phyloP scores from a whole-genome alignment of 2,888 invertebrate species.

The Dryomyza anilis region DNA sequence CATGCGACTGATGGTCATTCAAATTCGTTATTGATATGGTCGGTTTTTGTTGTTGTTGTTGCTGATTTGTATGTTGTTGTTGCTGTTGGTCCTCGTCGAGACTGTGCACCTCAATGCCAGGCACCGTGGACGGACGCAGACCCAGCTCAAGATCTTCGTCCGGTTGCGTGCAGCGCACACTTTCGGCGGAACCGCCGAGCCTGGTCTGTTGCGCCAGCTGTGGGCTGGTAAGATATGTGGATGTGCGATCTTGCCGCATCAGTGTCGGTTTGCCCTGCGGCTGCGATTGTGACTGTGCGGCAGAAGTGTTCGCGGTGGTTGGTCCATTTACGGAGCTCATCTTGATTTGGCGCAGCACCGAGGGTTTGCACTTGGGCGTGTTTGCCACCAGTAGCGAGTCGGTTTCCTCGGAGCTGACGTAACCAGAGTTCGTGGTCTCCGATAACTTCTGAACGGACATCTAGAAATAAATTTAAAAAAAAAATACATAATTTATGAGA shows the following conservation, averaged over 20 bases:
- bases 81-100: slow-evolving; percentile 56
- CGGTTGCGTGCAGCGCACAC: slow-evolving; percentile 64
- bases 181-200: slow-evolving; percentile 82
- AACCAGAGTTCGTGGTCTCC: slow-evolving; percentile 69
- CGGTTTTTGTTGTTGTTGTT: slow-evolving; percentile 61
- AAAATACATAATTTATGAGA: too few species aligned
- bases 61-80: too few species aligned
- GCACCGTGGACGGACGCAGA: slow-evolving; percentile 53
- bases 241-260: slow-evolving; percentile 85
- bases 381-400: slow-evolving; percentile 73
- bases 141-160: slow-evolving; percentile 62
- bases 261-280: slow-evolving; percentile 75
- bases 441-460: slow-evolving; percentile 64
- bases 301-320: slow-evolving; percentile 50
- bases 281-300: too few species aligned
- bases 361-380: slow-evolving; percentile 57
- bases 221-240: slow-evolving; percentile 72
- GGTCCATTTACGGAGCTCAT: slow-evolving; percentile 58
- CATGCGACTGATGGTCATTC: slow-evolving; percentile 39
- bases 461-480: slow-evolving; percentile 47
- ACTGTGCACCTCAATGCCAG: slow-evolving; percentile 64
- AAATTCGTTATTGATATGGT: slow-evolving; percentile 63
- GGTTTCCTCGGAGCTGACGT: slow-evolving; percentile 81
- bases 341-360: slow-evolving; percentile 54
- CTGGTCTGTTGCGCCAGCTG: slow-evolving; percentile 72